Percentiles rank a stretch among this genome's conserved stretches.
phyloP scores from a whole-genome alignment of 2,888 invertebrate genomes.

The Caenorhabditis sp. region DNA sequence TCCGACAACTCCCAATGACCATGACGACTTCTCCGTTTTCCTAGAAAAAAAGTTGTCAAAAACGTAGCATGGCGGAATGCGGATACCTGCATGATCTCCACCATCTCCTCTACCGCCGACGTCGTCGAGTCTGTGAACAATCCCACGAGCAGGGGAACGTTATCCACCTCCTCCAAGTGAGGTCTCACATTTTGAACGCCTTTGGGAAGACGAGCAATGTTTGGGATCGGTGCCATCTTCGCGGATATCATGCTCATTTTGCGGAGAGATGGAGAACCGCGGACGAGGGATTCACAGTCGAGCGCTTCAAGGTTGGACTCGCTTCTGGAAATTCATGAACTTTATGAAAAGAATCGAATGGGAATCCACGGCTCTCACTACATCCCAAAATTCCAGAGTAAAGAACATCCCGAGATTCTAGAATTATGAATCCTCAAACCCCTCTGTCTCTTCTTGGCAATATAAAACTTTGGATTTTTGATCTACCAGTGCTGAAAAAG shows the following conservation, averaged over 20 bases:
- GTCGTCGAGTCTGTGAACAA: slow-evolving; percentile 98
- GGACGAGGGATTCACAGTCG: slow-evolving; percentile 52
- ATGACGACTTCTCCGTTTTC: slow-evolving; percentile 95
- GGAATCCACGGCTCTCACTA: no score
- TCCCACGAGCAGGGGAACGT: slow-evolving; percentile 96
- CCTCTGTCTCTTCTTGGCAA: no score
- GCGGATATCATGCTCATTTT: slow-evolving; percentile 57
- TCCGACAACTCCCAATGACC: slow-evolving; percentile 92
- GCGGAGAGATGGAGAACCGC: slow-evolving; percentile 66
- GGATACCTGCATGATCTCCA: slow-evolving; percentile 89
- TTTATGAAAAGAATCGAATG: no score
- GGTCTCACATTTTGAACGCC: slow-evolving; percentile 95
- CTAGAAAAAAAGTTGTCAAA: slow-evolving; percentile 65
- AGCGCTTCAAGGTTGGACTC: slow-evolving; percentile 52
- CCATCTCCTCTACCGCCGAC: slow-evolving; percentile 93
- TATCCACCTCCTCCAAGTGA: slow-evolving; percentile 88
- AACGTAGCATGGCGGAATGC: no score
- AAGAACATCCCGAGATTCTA: no score
- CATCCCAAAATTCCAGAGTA: no score
- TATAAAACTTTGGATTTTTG: no score
- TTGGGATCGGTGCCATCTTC: slow-evolving; percentile 72
- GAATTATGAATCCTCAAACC: no score
- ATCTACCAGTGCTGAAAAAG: no score
- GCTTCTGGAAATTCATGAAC: slow-evolving; percentile 53
- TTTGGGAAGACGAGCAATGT: slow-evolving; percentile 87